phyloP scores from a whole-genome alignment of 2,797 vertebrate species.

The Lateolabrax maculatus region DNA sequence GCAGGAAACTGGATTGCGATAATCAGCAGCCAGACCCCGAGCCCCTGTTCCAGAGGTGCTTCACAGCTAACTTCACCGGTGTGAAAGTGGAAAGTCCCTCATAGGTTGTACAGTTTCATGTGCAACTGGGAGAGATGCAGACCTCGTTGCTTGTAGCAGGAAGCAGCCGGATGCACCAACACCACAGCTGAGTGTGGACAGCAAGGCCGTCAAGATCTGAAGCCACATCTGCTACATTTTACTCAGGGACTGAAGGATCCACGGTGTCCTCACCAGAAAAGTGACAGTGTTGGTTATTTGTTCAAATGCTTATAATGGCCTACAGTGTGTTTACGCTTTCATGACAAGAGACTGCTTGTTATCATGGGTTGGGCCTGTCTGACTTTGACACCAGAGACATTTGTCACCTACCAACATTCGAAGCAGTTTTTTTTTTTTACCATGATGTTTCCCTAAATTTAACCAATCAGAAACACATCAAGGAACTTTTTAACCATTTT shows the following conservation, averaged over 20 bases:
- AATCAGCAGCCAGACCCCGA: conserved; percentile 80
- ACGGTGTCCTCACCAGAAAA: neutral
- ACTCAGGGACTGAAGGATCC: conserved; percentile 59
- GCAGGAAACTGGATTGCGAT: conserved; percentile 83
- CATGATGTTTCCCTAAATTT: neutral
- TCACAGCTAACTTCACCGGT: conserved; percentile 78
- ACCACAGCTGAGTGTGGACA: neutral
- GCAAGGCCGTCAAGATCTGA: neutral
- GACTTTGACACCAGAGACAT: neutral
- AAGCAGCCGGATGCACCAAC: conserved; percentile 1
- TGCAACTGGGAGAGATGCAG: no score
- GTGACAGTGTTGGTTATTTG: neutral
- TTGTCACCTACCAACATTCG: neutral
- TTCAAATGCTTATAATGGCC: neutral
- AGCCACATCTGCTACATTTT: neutral
- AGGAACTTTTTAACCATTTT: neutral
- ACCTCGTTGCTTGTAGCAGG: neutral
- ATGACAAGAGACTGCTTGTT: no score
- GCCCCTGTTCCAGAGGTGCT: conserved; percentile 85
- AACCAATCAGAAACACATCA: neutral
- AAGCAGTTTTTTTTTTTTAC: neutral
- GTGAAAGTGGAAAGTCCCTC: conserved; percentile 80
- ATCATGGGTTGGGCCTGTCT: neutral
- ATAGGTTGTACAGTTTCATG: conserved; percentile 41
- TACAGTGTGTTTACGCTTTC: neutral